These are phyloP conservation scores for Lacanobia oleracea DNA, from an alignment of 2,888 invertebrate species.

Conservation along the genomic window DNA sequence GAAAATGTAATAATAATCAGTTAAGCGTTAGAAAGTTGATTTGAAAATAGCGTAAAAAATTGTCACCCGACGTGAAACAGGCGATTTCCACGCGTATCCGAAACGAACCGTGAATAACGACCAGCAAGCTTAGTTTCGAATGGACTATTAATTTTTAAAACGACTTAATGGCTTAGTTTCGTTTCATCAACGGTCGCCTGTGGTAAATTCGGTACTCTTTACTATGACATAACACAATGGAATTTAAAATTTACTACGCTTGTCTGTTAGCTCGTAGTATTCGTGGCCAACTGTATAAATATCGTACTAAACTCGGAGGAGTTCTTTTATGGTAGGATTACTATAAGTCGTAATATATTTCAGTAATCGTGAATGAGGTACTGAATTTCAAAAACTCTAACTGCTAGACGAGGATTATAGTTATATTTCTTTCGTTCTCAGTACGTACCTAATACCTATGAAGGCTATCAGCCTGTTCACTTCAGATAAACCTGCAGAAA, in stretches of 20 bases:
- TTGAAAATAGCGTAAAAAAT: constrained; percentile 73
- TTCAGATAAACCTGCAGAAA: not conserved
- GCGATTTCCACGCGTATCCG: constrained; percentile 69
- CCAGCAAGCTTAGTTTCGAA: constrained; percentile 58
- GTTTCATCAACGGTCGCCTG: constrained; percentile 44
- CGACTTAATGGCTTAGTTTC: constrained; percentile 51
- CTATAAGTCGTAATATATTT: constrained; percentile 20
- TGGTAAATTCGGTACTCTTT: constrained; percentile 35
- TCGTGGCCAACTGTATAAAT: constrained; percentile 38
- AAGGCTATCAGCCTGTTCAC: not conserved
- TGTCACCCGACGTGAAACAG: constrained; percentile 71
- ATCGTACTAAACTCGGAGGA: constrained; percentile 23
- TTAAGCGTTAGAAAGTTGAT: constrained; percentile 68
- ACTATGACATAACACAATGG: constrained; percentile 36
- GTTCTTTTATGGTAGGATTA: constrained; percentile 13
- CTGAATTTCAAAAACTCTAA: constrained; percentile 5
- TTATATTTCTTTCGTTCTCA: not conserved
- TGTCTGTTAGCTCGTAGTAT: constrained; percentile 16
- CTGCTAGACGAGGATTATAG: constrained; percentile 7
- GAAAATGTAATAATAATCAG: constrained; percentile 57
- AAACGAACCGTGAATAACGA: constrained; percentile 69
- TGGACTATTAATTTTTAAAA: constrained; percentile 64
- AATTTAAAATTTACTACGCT: constrained; percentile 31
- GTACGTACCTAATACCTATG: not conserved
- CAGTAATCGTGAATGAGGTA: constrained; percentile 13